A percentile compares a stretch with the other conserved stretches of the same genome.
Evolutionary conservation across 92 coral and sea anemone species (phyloP).

Genomic region (Blastomussa wellsi): DNA sequence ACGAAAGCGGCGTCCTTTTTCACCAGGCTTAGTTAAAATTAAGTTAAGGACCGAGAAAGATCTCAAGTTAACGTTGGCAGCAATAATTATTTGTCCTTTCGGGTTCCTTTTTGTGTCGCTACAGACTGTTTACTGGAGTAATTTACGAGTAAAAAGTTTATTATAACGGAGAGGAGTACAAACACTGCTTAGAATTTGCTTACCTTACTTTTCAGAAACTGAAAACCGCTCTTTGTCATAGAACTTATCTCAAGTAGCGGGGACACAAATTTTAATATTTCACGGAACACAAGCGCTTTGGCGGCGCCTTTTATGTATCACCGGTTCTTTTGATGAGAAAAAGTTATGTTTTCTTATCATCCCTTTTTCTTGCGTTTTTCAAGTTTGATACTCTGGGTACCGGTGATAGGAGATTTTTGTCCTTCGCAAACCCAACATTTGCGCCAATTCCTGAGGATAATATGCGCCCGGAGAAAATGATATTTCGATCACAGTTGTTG

Average conservation of each 20-base stretch:
- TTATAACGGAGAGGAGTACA: slow-evolving; percentile 63
- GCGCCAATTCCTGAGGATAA: neutral
- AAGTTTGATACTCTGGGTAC: slow-evolving; percentile 8
- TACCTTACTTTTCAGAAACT: slow-evolving; percentile 49
- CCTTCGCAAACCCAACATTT: neutral
- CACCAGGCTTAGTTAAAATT: slow-evolving; percentile 67
- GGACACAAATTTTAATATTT: slow-evolving; percentile 66
- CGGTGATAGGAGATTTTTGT: neutral
- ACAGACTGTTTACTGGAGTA: slow-evolving; percentile 62
- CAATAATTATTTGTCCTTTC: slow-evolving; percentile 70
- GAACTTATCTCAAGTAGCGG: slow-evolving; percentile 68
- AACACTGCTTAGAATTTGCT: slow-evolving; percentile 53
- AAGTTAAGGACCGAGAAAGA: slow-evolving; percentile 52
- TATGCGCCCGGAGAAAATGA: neutral
- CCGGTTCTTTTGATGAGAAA: slow-evolving; percentile 84
- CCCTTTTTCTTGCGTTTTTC: slow-evolving; percentile 14
- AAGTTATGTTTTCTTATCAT: slow-evolving; percentile 66
- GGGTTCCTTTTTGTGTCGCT: slow-evolving; percentile 56
- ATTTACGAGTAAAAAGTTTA: slow-evolving; percentile 68
- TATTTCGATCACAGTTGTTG: slow-evolving; percentile 8
- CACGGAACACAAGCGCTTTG: slow-evolving; percentile 52
- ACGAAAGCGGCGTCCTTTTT: slow-evolving; percentile 60
- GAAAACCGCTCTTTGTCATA: slow-evolving; percentile 50
- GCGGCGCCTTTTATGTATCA: slow-evolving; percentile 88
- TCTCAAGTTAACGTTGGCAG: slow-evolving; percentile 31